Conservation (phyloP, 2,888 invertebrate species). For the Physocephala rufipes region DNA sequence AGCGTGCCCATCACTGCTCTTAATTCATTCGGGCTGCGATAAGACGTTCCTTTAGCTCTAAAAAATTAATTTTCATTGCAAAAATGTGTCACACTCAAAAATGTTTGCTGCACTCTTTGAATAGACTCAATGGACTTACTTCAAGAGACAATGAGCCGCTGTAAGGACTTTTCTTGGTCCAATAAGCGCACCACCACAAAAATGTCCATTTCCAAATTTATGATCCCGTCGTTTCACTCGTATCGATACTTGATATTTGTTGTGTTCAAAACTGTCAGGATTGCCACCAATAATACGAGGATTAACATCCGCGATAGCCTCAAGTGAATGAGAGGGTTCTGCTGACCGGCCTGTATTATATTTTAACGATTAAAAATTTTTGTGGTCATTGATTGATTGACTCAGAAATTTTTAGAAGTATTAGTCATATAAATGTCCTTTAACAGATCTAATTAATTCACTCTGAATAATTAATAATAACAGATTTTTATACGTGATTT, state of each 20-base stretch:
- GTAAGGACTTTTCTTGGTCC: constrained; percentile 58
- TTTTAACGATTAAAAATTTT: not conserved
- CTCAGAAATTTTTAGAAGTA: no score
- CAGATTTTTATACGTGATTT: no score
- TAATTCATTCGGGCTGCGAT: constrained; percentile 57
- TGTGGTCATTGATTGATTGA: no score
- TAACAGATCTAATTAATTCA: no score
- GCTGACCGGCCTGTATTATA: constrained; percentile 1
- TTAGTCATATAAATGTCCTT: no score
- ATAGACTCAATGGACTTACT: constrained; percentile 47
- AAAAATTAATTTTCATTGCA: not conserved
- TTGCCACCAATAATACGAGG: constrained; percentile 59
- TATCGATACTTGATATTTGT: constrained; percentile 60
- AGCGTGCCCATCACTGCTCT: constrained; percentile 61
- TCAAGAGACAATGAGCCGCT: constrained; percentile 62
- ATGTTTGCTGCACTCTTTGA: no score
- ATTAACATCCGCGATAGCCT: not conserved
- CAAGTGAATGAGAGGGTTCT: not conserved
- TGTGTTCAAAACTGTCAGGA: constrained; percentile 46
- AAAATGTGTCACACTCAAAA: not conserved
- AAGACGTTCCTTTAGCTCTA: constrained; percentile 53
- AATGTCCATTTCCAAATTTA: constrained; percentile 58
- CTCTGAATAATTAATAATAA: no score
- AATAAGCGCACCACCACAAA: constrained; percentile 60
- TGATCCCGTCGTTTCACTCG: constrained; percentile 53